These are phyloP conservation scores for Lamellibrachia luymesi DNA, from an alignment of 1,140 invertebrate genomes.

Conservation along the genomic window DNA sequence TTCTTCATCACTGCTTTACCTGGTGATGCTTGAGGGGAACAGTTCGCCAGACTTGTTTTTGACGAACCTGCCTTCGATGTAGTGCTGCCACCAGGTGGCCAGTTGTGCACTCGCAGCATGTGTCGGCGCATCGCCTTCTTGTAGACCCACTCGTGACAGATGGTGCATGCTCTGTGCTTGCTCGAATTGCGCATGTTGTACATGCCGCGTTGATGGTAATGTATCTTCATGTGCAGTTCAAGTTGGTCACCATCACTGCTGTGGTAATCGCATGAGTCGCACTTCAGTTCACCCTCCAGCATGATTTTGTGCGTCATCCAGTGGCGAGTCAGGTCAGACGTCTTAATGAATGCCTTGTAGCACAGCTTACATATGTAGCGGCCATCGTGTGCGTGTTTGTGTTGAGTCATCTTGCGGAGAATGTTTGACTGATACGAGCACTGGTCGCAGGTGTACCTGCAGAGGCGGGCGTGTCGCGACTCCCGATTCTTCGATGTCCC, in stretches of 20 bases:
- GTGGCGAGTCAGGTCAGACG: slow-evolving; percentile 20
- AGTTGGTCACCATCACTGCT: not conserved
- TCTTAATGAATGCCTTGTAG: slow-evolving; percentile 24
- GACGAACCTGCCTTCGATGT: not conserved
- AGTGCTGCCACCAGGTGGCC: not conserved
- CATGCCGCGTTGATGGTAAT: slow-evolving; percentile 7
- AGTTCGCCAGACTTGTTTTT: not conserved
- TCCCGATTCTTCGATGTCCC: not conserved
- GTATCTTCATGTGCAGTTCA: slow-evolving; percentile 14
- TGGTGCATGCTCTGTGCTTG: not conserved
- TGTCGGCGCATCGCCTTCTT: not conserved
- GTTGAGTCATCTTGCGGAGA: slow-evolving; percentile 1
- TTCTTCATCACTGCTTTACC: not conserved
- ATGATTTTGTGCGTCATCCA: slow-evolving; percentile 19
- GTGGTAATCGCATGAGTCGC: slow-evolving; percentile 22
- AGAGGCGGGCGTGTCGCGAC: not conserved
- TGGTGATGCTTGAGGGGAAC: not conserved
- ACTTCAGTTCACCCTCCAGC: not conserved
- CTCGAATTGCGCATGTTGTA: not conserved
- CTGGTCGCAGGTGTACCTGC: slow-evolving; percentile 13
- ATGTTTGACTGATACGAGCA: slow-evolving; percentile 9
- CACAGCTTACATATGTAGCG: slow-evolving; percentile 21
- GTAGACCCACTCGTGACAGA: not conserved
- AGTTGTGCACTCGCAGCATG: not conserved
- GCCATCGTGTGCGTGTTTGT: slow-evolving; percentile 14